phyloP scores from a whole-genome alignment of 1,140 invertebrate genomes.

The Trigoniulus corallinus region DNA sequence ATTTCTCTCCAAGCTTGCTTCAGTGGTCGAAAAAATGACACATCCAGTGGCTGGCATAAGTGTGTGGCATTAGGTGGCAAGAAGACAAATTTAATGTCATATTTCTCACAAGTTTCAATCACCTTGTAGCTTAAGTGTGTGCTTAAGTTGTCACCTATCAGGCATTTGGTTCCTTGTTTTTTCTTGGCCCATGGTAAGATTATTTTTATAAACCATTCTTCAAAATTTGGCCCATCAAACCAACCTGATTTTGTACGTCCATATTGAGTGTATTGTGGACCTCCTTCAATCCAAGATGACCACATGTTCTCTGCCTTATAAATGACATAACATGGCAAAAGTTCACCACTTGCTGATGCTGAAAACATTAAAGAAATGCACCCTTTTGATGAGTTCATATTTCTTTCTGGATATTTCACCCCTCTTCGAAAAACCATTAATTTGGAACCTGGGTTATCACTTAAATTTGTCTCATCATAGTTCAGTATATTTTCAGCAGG shows the following conservation, averaged over 20 bases:
- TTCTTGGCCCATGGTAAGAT: too few species aligned
- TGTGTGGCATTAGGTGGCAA: conserved; percentile 25
- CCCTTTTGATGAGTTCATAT: conserved; percentile 21
- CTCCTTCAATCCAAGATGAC: conserved; percentile 18
- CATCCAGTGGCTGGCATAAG: conserved; percentile 26
- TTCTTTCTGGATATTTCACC: too few species aligned
- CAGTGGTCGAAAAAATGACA: conserved; percentile 21
- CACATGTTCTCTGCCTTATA: conserved; percentile 18
- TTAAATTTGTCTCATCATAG: too few species aligned
- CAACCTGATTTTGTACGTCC: conserved; percentile 20
- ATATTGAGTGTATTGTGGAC: conserved; percentile 17
- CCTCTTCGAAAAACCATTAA: conserved; percentile 21
- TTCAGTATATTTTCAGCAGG: conserved; percentile 23
- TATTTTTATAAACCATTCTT: too few species aligned
- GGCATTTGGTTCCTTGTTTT: conserved; percentile 16
- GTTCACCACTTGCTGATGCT: conserved; percentile 8
- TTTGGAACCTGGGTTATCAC: conserved; percentile 24
- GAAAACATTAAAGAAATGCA: conserved; percentile 11
- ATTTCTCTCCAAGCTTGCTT: conserved; percentile 22
- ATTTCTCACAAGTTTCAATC: conserved; percentile 17
- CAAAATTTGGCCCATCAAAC: conserved; percentile 22
- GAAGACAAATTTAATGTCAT: conserved; percentile 23
- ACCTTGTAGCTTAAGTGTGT: conserved; percentile 22
- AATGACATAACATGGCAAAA: too few species aligned
- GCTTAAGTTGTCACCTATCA: conserved; percentile 27